Evolutionary conservation across 2,113 vertebrate genomes (phyloP), one percentile per base, ranked within the genome.

Genomic region (Brachyhypopomus gauderio): DNA sequence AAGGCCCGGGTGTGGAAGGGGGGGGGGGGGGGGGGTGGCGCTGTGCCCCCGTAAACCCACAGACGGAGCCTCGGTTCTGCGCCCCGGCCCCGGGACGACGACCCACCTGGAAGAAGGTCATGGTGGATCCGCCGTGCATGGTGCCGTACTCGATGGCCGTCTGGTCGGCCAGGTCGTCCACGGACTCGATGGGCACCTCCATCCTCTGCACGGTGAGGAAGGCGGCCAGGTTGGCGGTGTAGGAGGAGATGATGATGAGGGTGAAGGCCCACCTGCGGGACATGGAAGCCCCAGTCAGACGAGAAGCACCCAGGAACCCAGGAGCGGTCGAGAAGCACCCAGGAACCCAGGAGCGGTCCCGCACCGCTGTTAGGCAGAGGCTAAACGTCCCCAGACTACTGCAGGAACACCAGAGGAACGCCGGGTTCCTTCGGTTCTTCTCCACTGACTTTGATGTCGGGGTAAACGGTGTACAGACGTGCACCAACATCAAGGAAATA

Each of bases 21-120:
- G 79, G 89, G 77, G 79, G 79, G 48, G 71, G 30, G 30, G 45
- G 79, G 89, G 77, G 79, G 79, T 56, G 71, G 84, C 84, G 86
- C 88, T 73, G 69, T 67, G 73, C 63, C 80, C 79, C 80, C 79
- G 84, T 89, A 89, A 85, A 79, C 82, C 80, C 83, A 38, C 71
- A 62, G 83, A 86, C 84, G 86, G 56, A 69, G 34, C 84, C 88
- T 85, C 80, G 87, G 88, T 89, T 86, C 78, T 64, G 64, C 70
- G 59, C 7, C 19, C 52, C 16, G 60, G 72, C 75, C 77, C 76
- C 60, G 72, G 77, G 20, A 64, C 59, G 55, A 20, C 2, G 60
- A 67, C 90, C 95, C 94, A 98, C 98, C 95, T 97, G 96, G 89
- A 99, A 99, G 90, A 99, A 99, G 83, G 97, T 99, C 98, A 99